A percentile compares a stretch with the other conserved stretches of the same genome.
Conservation (phyloP, 2,888 invertebrate genomes). For the Latrodectus elegans region DNA sequence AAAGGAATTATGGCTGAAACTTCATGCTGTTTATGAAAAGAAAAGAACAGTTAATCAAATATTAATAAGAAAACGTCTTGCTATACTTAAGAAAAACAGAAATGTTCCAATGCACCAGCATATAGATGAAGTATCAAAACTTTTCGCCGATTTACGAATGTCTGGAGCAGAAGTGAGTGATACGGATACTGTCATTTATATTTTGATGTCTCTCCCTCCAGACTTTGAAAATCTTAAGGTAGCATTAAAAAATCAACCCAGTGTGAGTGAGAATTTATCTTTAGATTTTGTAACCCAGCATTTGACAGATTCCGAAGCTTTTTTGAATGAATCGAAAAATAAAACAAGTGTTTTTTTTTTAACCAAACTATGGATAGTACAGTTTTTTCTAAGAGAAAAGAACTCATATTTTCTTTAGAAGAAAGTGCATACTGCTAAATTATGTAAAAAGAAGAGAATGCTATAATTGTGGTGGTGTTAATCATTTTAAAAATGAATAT, state of each 20-base stretch:
- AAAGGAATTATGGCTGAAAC: neutral
- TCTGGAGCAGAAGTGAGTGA: no score
- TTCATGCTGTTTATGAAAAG: no score
- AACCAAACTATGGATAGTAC: neutral
- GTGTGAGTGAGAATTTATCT: neutral
- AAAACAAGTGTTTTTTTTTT: neutral
- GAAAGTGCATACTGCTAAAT: neutral
- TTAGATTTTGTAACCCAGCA: constrained; percentile 9
- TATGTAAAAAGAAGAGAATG: no score
- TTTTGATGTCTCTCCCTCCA: constrained; percentile 18
- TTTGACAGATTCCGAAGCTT: neutral
- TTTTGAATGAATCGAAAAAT: neutral
- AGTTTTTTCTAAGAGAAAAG: neutral
- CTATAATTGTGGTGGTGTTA: no score
- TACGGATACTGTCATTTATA: no score
- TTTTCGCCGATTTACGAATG: no score
- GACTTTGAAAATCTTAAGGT: constrained; percentile 7
- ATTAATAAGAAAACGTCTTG: no score
- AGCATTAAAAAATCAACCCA: constrained; percentile 6
- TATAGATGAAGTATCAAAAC: no score
- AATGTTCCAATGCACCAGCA: no score
- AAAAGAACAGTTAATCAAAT: no score
- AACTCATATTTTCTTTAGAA: neutral
- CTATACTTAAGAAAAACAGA: no score
- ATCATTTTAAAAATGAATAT: no score